Evolutionary conservation across 2,888 invertebrate species (phyloP).

Genomic region (Steinernema scapterisci): DNA sequence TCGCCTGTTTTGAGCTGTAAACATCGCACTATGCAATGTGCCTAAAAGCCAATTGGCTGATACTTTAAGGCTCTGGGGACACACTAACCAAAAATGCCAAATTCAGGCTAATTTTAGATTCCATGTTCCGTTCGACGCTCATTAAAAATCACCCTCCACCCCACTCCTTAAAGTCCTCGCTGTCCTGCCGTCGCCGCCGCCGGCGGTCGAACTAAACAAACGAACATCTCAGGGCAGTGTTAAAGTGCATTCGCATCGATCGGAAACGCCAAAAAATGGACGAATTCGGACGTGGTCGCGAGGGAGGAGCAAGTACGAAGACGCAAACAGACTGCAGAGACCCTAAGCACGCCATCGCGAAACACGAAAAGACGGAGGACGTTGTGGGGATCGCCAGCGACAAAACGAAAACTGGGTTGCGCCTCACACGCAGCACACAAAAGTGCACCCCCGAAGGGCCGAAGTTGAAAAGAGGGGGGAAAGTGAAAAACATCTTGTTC

Average conservation of each 20-base stretch:
- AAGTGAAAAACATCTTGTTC: no score
- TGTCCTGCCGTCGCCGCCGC: not conserved
- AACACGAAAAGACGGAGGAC: no score
- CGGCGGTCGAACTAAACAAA: constrained; percentile 7
- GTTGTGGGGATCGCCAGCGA: not conserved
- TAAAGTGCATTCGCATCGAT: constrained; percentile 25
- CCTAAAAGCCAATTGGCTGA: no score
- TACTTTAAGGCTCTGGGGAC: no score
- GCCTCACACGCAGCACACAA: not conserved
- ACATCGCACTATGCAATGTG: no score
- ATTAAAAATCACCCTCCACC: constrained; percentile 12
- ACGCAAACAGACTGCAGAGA: no score
- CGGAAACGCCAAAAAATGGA: constrained; percentile 22
- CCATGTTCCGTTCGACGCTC: not conserved
- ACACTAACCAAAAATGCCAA: not conserved
- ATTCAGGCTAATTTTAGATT: not conserved
- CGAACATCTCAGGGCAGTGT: not conserved
- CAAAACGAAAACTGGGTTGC: constrained; percentile 23
- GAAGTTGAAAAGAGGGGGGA: no score
- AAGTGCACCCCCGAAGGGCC: constrained; percentile 15
- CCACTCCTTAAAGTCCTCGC: not conserved
- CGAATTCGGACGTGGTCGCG: no score
- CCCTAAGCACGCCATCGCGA: no score
- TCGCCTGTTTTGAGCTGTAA: no score
- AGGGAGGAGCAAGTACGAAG: no score